Base-by-base conservation (phyloP, 2,113 vertebrate species). In the Bagarius yarrelli region DNA sequence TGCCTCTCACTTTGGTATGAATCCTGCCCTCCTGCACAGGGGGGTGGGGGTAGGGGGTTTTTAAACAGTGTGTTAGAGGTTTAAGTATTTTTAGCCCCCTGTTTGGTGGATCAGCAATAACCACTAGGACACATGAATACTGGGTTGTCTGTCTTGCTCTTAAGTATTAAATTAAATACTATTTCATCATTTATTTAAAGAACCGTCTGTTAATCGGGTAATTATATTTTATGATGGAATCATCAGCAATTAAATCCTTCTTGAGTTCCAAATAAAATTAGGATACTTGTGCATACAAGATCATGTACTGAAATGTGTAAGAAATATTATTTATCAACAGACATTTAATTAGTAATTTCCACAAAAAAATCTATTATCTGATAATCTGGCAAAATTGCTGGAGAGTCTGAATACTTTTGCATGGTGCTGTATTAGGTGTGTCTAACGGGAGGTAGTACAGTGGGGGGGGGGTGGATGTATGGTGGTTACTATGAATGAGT, bases 391-490 rank as follows among this genome's bases (percentile, higher is more conserved):
- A 23, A 52, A 23, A 78, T 78, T 78, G 44, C 21, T 53, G 16
- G 55, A 15, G 59, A 50, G 61, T 53, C 61, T 52, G 76, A 77
- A 77, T 59, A 82, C 64, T 76, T 82, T 75, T 82, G 63, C 47
- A 66, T 32, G 61, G 61, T n/a, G 13, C 59, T 53, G 61, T 72
- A 32, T 75, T 83, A 79, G 74, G 70, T 78, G 74, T 57, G 25
- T 78, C 44, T 47, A 47, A 66, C 16, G 23, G n/a, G 60, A 81
- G 71, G 87, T 86, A 89, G 83, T 90, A 85, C 70, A 91, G 87
- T 85, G 90, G 90, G 86, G 88, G 89, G 90, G 90, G 87, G 88
- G 89, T n/a, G 90, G 89, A 78, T 83, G 83, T 56, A 81, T 83
- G 83, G 44, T 50, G 78, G 85, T 88, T 82, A 80, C 84, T 85